Evolutionary conservation across 2,888 invertebrate genomes (phyloP).

Genomic region (Odontocerum albicorne): DNA sequence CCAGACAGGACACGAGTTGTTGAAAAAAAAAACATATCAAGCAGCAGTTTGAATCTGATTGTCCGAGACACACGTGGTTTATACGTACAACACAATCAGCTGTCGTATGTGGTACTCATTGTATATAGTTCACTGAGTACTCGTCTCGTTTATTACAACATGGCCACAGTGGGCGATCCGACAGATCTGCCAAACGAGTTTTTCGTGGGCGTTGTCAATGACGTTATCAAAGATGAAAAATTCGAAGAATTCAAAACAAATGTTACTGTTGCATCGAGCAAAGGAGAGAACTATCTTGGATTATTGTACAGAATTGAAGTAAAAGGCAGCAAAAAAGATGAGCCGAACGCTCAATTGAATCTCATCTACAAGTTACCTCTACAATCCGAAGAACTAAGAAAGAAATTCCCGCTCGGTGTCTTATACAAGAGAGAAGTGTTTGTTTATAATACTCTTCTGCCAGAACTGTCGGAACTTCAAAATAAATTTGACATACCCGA

Average conservation of each 20-base stretch:
- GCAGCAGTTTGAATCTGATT: too few relatives aligned
- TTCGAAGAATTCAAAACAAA: slow-evolving; percentile 4
- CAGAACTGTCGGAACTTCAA: slow-evolving; percentile 13
- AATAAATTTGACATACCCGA: slow-evolving; percentile 12
- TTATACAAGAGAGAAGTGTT: slow-evolving; percentile 22
- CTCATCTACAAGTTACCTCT: slow-evolving; percentile 22
- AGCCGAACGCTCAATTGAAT: slow-evolving; percentile 1
- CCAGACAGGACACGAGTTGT: too few relatives aligned
- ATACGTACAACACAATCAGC: too few relatives aligned
- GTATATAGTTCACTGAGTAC: too few relatives aligned
- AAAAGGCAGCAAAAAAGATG: slow-evolving; percentile 7
- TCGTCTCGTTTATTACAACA: too few relatives aligned
- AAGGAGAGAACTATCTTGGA: slow-evolving; percentile 29
- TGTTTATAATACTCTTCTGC: slow-evolving; percentile 18
- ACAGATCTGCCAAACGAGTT: slow-evolving; percentile 9
- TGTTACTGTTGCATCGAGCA: slow-evolving; percentile 7
- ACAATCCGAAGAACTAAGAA: slow-evolving; percentile 1
- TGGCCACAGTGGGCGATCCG: slow-evolving; percentile 1
- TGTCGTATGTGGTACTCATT: too few relatives aligned
- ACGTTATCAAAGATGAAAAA: slow-evolving; percentile 13
- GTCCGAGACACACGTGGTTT: too few relatives aligned
- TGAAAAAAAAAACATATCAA: too few relatives aligned
- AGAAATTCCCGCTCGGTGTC: slow-evolving; percentile 21
- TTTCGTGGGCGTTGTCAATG: slow-evolving; percentile 3
- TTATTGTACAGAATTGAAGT: slow-evolving; percentile 17